phyloP scores from a whole-genome alignment of 2,797 vertebrate genomes.

The Oryzias dopingdopingensis region DNA sequence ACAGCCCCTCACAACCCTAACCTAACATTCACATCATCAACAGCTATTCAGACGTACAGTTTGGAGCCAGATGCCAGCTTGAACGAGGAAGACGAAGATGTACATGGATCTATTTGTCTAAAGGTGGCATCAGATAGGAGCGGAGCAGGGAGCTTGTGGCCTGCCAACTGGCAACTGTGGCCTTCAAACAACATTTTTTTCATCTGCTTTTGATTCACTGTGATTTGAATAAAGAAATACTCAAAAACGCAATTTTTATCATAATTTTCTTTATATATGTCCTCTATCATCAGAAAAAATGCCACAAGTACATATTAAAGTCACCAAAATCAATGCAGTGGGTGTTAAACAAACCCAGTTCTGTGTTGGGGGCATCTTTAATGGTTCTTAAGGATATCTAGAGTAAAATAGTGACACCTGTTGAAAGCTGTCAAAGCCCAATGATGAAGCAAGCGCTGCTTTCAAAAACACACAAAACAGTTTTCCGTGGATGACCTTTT shows the following conservation, averaged over 20 bases:
- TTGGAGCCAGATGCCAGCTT: no score
- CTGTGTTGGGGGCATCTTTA: constrained; percentile 6
- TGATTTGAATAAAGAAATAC: background rate
- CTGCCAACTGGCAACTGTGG: no score
- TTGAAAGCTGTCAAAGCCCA: constrained; percentile 35
- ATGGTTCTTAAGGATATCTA: constrained; percentile 13
- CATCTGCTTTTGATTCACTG: no score
- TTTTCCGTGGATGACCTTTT: constrained; percentile 48
- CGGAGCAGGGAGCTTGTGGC: no score
- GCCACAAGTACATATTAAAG: background rate
- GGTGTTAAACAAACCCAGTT: background rate
- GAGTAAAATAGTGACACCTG: constrained; percentile 30
- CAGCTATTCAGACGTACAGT: no score
- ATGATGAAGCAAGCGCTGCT: constrained; percentile 36
- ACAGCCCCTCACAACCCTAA: no score
- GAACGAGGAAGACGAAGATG: no score
- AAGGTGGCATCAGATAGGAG: no score
- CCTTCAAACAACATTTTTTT: no score
- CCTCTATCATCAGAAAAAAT: constrained; percentile 25
- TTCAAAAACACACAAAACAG: constrained; percentile 43
- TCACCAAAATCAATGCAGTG: no score
- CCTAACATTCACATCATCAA: no score
- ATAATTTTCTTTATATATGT: constrained; percentile 19
- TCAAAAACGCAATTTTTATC: constrained; percentile 32
- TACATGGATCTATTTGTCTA: no score